phyloP scores from a whole-genome alignment of 2,113 vertebrate species.

The Oryzias woworae region DNA sequence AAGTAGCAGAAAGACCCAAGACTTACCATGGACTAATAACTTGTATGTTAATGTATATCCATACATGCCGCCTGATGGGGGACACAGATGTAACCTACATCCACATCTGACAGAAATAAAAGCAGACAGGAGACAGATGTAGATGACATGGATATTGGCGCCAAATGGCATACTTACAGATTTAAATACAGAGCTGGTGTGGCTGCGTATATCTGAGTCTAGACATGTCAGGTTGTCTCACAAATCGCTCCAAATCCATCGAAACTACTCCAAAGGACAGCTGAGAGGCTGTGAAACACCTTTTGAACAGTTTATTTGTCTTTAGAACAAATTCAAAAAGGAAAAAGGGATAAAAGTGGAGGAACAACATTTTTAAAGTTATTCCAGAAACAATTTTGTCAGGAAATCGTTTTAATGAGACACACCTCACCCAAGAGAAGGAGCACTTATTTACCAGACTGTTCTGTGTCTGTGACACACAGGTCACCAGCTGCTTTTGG shows the following conservation, averaged over 20 bases:
- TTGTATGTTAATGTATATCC: constrained; percentile 4
- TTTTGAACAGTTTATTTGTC: too few relatives aligned
- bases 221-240: constrained; percentile 37
- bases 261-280: constrained; percentile 5
- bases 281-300: neutral
- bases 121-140: constrained; percentile 18
- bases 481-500: too few relatives aligned
- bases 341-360: too few relatives aligned
- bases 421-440: too few relatives aligned
- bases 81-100: constrained; percentile 21
- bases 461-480: too few relatives aligned
- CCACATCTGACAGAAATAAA: constrained; percentile 28
- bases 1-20: constrained; percentile 54
- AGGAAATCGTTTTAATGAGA: too few relatives aligned
- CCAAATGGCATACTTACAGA: constrained; percentile 43
- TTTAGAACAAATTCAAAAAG: too few relatives aligned
- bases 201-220: constrained; percentile 26
- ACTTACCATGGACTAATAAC: constrained; percentile 40
- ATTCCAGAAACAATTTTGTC: too few relatives aligned
- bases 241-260: constrained; percentile 22
- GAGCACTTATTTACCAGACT: too few relatives aligned
- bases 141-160: constrained; percentile 1
- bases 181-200: constrained; percentile 31
- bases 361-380: too few relatives aligned
- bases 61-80: constrained; percentile 14